Evolutionary conservation across 2,888 invertebrate species (phyloP).

Genomic region (Globia sparganii): DNA sequence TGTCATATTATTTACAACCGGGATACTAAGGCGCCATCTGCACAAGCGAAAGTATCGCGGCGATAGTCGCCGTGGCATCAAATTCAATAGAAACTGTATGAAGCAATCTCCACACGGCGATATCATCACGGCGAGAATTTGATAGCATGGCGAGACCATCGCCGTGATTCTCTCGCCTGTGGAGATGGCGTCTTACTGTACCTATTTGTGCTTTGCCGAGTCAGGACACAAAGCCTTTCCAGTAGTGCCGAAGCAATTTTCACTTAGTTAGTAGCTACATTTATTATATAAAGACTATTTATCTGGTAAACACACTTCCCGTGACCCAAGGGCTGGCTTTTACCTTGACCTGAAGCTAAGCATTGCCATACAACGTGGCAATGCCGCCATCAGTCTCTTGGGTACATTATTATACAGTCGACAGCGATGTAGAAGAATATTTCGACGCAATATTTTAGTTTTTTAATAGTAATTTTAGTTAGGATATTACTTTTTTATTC

Average conservation of each 20-base stretch:
- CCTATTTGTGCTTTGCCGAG: neutral
- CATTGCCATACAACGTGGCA: no score
- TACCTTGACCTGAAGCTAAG: no score
- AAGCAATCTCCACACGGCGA: neutral
- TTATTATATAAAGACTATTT: neutral
- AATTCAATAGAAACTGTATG: neutral
- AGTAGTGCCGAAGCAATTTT: neutral
- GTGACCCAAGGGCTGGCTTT: no score
- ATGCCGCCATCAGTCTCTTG: no score
- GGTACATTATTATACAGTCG: no score
- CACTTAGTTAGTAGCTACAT: no score
- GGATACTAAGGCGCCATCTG: neutral
- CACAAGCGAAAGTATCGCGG: neutral
- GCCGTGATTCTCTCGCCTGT: neutral
- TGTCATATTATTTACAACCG: neutral
- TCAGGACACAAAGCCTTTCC: neutral
- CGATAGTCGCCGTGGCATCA: neutral
- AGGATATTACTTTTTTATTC: no score
- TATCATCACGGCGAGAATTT: neutral
- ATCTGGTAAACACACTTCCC: no score
- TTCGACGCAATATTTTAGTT: no score
- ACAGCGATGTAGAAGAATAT: no score
- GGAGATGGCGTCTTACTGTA: neutral
- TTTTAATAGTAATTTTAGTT: no score
- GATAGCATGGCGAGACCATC: no score